Evolutionary conservation across 2,113 vertebrate species (phyloP).

Genomic region (Scalopus aquaticus): DNA sequence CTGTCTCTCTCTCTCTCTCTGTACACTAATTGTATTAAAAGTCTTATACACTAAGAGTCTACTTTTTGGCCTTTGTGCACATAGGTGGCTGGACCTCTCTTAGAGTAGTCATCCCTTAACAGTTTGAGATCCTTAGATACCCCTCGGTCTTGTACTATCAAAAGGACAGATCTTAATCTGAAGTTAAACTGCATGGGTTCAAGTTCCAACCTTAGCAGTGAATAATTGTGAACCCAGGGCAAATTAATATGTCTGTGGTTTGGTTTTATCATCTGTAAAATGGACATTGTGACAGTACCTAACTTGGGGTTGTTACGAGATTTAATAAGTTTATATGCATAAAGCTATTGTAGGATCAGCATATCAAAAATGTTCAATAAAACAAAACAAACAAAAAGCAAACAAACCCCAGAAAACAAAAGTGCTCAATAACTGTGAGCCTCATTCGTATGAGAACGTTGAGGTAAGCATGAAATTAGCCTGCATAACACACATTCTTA

Average conservation of each 20-base stretch:
- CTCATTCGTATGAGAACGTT: neutral
- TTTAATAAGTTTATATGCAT: slow-evolving; percentile 1
- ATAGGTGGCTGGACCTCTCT: no score
- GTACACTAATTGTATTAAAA: no score
- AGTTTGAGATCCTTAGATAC: no score
- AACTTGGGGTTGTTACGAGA: neutral
- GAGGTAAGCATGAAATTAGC: neutral
- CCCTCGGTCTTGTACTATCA: no score
- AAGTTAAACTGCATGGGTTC: neutral
- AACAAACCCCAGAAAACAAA: no score
- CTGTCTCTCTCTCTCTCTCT: no score
- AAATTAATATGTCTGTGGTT: neutral
- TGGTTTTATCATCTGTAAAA: neutral
- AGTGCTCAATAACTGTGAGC: neutral
- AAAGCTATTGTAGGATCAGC: neutral
- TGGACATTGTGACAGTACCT: neutral
- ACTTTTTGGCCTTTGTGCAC: no score
- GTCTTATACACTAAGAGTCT: no score
- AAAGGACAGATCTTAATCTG: neutral
- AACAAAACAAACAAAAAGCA: no score
- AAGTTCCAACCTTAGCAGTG: neutral
- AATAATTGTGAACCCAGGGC: neutral
- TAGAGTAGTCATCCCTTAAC: no score
- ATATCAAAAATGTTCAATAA: neutral
- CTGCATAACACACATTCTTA: neutral